Conservation (phyloP, 53 echinoderm and acorn worm species). For the Mesocentrotus franciscanus region DNA sequence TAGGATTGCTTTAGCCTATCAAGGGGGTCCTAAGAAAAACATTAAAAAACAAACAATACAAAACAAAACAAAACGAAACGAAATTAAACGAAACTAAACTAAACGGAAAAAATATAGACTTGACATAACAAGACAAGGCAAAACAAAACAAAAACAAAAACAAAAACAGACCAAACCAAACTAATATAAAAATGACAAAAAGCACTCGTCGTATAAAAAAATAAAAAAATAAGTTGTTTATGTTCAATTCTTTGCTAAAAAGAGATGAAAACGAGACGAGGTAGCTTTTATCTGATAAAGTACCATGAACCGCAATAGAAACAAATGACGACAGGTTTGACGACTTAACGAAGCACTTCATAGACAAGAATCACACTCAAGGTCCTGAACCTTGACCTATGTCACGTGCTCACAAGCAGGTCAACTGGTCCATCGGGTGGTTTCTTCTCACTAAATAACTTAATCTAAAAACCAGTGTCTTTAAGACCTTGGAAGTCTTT, state of each 20-base stretch:
- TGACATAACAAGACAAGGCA: no score
- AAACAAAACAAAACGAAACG: no score
- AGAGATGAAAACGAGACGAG: neutral
- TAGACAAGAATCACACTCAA: neutral
- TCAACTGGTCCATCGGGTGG: conserved; percentile 33
- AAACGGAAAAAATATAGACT: no score
- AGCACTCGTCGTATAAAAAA: neutral
- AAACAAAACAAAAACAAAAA: no score
- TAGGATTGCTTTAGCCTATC: no score
- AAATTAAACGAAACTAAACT: no score
- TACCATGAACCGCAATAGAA: neutral
- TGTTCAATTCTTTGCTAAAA: neutral
- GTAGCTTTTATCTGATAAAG: neutral
- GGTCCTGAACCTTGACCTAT: neutral
- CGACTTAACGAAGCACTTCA: neutral
- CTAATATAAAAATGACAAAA: no score
- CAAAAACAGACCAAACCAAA: no score
- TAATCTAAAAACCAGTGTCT: neutral
- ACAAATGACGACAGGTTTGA: conserved; percentile 8
- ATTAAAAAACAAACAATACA: no score
- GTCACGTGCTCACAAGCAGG: conserved; percentile 1
- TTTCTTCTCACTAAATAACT: neutral
- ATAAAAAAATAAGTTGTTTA: neutral
- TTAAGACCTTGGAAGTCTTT: neutral
- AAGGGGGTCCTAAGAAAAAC: no score